These are phyloP conservation scores for Alethe castanea DNA, from an alignment of 2,113 vertebrate species.

Conservation along the genomic window DNA sequence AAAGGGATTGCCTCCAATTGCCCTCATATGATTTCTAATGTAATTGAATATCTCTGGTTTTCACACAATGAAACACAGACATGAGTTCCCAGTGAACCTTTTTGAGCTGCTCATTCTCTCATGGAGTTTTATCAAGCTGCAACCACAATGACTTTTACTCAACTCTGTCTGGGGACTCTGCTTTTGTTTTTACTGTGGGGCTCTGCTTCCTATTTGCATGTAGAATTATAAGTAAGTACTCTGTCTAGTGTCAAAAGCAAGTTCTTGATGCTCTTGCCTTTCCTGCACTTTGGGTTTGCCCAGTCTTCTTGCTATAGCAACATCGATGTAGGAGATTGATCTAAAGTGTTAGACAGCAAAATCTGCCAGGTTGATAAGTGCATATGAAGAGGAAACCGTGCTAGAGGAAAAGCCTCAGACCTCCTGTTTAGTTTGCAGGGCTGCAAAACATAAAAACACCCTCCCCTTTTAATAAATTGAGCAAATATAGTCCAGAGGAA, in stretches of 20 bases:
- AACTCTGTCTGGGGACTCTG: not conserved
- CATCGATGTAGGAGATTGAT: accelerated
- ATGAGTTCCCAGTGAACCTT: not conserved
- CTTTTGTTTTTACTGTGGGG: not conserved
- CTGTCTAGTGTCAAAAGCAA: not conserved
- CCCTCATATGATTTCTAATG: not conserved
- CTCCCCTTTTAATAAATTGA: not conserved
- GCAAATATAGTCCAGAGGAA: not conserved
- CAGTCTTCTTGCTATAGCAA: not conserved
- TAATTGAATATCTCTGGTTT: not conserved
- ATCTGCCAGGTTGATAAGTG: not conserved
- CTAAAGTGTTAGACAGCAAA: not conserved
- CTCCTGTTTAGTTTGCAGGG: not conserved
- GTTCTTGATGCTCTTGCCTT: not conserved
- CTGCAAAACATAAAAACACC: not conserved
- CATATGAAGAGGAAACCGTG: accelerated
- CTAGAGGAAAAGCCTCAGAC: not conserved
- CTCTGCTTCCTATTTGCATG: conserved; percentile 3
- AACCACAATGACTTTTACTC: not conserved
- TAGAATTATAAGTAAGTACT: not conserved
- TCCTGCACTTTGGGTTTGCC: not conserved
- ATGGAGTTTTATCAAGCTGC: not conserved
- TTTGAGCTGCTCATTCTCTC: not conserved
- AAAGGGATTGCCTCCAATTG: not conserved
- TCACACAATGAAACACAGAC: not conserved